Conservation (phyloP, 2,797 vertebrate species). For the Dendrocincla tyrannina region DNA sequence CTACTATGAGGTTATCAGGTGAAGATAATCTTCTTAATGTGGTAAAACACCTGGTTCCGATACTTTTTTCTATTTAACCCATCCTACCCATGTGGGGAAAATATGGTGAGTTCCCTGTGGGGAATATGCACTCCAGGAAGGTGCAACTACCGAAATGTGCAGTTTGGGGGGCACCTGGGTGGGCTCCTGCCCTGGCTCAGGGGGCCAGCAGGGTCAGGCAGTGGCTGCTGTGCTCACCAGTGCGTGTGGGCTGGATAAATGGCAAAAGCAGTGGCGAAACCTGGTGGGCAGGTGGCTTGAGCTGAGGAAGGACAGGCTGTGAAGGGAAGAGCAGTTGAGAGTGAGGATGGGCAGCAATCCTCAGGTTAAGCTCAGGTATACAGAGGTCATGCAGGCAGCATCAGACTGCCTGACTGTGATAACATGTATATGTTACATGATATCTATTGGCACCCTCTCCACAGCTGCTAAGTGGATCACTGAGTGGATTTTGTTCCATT, state of each 20-base stretch:
- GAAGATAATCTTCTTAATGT: neutral
- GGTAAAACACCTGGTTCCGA: neutral
- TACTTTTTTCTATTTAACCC: neutral
- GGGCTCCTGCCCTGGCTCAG: neutral
- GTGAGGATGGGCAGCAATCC: rapidly evolving
- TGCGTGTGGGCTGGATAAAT: neutral
- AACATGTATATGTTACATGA: rapidly evolving
- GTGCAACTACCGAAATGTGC: neutral
- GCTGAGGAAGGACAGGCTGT: neutral
- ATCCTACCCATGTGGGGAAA: neutral
- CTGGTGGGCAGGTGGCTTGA: neutral
- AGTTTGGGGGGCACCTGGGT: rapidly evolving
- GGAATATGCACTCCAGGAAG: neutral
- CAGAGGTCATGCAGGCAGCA: neutral
- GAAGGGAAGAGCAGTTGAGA: neutral
- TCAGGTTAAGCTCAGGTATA: neutral
- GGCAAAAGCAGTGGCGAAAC: neutral
- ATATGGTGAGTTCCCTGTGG: neutral
- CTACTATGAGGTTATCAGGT: neutral
- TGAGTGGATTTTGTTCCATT: rapidly evolving
- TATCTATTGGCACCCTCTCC: rapidly evolving
- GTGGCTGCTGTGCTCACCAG: rapidly evolving
- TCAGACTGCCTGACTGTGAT: neutral
- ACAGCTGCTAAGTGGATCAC: neutral
- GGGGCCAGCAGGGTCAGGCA: neutral